A percentile compares a stretch with the other conserved stretches of the same genome.
phyloP scores from a whole-genome alignment of 1,140 invertebrate genomes.

The Microvelia longipes region DNA sequence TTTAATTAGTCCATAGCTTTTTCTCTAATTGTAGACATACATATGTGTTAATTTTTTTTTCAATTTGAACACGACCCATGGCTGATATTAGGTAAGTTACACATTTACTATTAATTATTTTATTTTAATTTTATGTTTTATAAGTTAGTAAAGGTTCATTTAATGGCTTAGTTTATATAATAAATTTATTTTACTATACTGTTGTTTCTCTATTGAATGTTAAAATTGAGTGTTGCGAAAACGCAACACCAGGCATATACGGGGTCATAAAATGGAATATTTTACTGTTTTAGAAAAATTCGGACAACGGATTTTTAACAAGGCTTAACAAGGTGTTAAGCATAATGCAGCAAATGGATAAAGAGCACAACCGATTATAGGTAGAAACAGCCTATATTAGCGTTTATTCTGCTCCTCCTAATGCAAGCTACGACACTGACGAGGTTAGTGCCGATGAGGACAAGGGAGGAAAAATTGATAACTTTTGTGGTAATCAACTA shows the following conservation, averaged over 20 bases:
- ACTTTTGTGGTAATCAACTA: background rate
- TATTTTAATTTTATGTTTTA: background rate
- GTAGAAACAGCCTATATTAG: background rate
- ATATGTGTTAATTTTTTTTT: background rate
- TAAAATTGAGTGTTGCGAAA: background rate
- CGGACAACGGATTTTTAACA: background rate
- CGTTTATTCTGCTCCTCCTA: background rate
- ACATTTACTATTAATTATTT: background rate
- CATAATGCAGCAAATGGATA: background rate
- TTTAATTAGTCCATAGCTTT: background rate
- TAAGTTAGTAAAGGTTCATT: background rate
- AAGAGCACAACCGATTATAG: background rate
- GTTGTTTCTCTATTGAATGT: background rate
- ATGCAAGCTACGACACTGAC: background rate
- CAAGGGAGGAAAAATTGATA: background rate
- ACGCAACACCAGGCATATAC: background rate
- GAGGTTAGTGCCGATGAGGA: background rate
- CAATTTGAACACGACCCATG: background rate
- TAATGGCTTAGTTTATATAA: background rate
- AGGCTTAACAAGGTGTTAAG: background rate
- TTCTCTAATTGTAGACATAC: background rate
- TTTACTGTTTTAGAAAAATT: background rate
- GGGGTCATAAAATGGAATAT: background rate
- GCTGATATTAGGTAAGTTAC: background rate
- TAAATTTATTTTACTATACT: background rate